Base-by-base conservation (phyloP, 2,113 vertebrate genomes). In the Psilopsiagon aymara region DNA sequence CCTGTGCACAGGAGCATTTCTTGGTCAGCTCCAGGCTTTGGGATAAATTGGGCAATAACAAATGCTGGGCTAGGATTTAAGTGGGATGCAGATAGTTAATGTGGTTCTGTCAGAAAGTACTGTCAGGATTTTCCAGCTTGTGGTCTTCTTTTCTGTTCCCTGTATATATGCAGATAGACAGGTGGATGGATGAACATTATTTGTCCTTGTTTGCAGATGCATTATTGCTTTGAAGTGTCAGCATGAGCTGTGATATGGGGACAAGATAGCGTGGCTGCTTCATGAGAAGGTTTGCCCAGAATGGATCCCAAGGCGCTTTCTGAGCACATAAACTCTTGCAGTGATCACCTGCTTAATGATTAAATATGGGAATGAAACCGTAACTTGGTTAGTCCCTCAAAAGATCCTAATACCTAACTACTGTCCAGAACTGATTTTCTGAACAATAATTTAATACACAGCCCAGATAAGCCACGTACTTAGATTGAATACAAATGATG, bases 401-500 rank as follows among this genome's bases (percentile, higher is more conserved):
- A 96, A 82, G 84, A 88, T 78, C 86, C 66, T 82, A 73, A 83
- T 91, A 62, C 76, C 80, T 94, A 79, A 47, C 76, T 96, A 94
- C 96, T 96, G 86, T 95, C 88, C 78, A 59, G 57, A 71, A 57
- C 93, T 97, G 96, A 96, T 97, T 97, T 98, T 96, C 97, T 90
- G 75, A 96, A 76, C 87, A 86, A 93, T 86, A 84, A 96, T 95
- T 97, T 95, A 95, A 95, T 94, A 97, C 70, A 71, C 86, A 92
- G 82, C 79, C 91, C 79, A 78, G 90, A 82, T 86, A 97, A 97
- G 77, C 80, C 37, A 51, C 20, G 13, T 94, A 97, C 94, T 97
- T 95, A 93, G 85, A 52, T 91, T 94, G 97, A 97, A 98, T 98
- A 93, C 88, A 97, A 97, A 98, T 97, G 78, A 79, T 89, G 44